Conservation (phyloP, 1,140 invertebrate genomes). For the Polypedilum vanderplanki region DNA sequence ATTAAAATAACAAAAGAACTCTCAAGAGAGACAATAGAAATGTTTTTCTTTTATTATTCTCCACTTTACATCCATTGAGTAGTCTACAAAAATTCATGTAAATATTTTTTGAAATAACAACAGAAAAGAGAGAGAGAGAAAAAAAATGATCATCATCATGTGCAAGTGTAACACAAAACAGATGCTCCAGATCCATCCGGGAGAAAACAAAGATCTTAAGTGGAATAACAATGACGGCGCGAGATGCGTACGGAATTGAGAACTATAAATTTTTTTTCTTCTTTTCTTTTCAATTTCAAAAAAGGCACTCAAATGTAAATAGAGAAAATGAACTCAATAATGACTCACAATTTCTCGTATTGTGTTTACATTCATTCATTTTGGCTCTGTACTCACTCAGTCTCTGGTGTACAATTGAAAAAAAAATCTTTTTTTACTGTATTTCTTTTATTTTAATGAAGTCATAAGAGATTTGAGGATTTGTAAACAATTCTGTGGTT, state of each 20-base stretch:
- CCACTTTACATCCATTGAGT: neutral
- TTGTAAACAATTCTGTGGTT: too few relatives aligned
- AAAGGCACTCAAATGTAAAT: neutral
- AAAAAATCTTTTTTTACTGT: too few relatives aligned
- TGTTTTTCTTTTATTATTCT: too few relatives aligned
- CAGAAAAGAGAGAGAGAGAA: neutral
- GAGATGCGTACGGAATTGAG: too few relatives aligned
- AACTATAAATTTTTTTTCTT: too few relatives aligned
- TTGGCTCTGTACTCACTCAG: neutral
- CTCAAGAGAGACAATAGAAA: neutral
- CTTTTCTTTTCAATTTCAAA: too few relatives aligned
- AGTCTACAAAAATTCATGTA: slow-evolving; percentile 3
- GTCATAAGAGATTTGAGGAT: too few relatives aligned
- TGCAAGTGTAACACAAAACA: slow-evolving; percentile 8
- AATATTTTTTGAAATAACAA: neutral
- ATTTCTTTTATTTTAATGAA: too few relatives aligned
- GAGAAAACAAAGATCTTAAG: neutral
- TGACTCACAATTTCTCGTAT: slow-evolving; percentile 1
- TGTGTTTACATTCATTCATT: neutral
- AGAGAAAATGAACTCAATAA: slow-evolving; percentile 3
- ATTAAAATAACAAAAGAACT: neutral
- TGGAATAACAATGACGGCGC: neutral
- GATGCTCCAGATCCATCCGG: neutral
- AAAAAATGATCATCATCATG: neutral
- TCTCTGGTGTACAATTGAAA: neutral